Evolutionary conservation across 2,888 invertebrate genomes (phyloP), one percentile per base, ranked within the genome.

Genomic region (Clusia tigrina): DNA sequence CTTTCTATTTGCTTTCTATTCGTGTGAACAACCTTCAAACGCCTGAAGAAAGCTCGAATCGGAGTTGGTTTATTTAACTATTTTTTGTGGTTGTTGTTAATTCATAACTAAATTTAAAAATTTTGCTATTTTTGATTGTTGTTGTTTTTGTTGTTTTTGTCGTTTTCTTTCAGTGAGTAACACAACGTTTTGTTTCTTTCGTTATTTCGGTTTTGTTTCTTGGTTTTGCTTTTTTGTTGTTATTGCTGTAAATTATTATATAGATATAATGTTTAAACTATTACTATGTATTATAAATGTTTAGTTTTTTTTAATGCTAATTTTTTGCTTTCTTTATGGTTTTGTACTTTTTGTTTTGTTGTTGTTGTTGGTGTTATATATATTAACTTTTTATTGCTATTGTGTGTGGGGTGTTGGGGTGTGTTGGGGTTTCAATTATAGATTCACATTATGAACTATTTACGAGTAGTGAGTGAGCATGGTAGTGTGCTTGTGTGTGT

Each of bases 331-430:
- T 62, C 70, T 71, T 73, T 38, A 23, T 56, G 38, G 23, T 26
- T 72, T 72, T 72, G 65, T 72, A 71, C 70, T 73, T 68, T 68
- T 67, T 68, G 66, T 68, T 69, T 66, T 63, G 65, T 52, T 52
- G n/a, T 22, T 64, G 20, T 57, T 55, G 38, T 12, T 51, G n/a
- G 37, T 54, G 22, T 20, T n/a, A n/a, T n/a, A n/a, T n/a, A n/a
- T 55, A 38, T 62, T 66, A 66, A 58, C 56, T 52, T 57, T 52
- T 57, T 66, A 57, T 38, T 54, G 32, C 17, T 58, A 53, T 69
- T 60, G 64, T 68, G 60, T 67, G 55, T 67, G 69, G 67, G 63
- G 67, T 51, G n/a, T 58, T 64, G 65, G 69, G 62, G 53, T 62
- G 54, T 46, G 51, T 64, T 48, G n/a, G n/a, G n/a, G n/a, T n/a